Conservation (phyloP, 2,888 invertebrate species). For the Athripsodes cinereus region DNA sequence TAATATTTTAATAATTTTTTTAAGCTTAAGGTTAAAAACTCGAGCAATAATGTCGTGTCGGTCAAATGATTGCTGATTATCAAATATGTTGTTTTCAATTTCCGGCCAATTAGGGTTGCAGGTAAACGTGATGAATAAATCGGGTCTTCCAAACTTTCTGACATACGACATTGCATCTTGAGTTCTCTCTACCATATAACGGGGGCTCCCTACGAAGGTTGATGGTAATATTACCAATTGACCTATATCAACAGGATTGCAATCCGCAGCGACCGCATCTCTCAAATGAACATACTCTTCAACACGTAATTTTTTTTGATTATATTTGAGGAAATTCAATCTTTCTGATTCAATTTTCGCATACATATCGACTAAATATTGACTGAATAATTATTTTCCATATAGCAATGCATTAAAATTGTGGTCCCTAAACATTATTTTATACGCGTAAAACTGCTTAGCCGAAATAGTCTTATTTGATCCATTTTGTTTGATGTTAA, state of each 20-base stretch:
- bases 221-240: not conserved
- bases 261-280: not conserved
- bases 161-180: not conserved
- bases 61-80: not conserved
- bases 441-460: too few relatives aligned
- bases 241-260: not conserved
- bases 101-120: not conserved
- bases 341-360: not conserved
- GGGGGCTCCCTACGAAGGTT: not conserved
- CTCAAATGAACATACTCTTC: not conserved
- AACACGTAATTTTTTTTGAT: not conserved
- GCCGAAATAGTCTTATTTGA: too few relatives aligned
- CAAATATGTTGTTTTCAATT: not conserved
- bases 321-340: not conserved
- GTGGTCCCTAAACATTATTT: too few relatives aligned
- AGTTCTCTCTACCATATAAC: not conserved
- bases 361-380: not conserved
- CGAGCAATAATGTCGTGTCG: not conserved
- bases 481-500: too few relatives aligned
- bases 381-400: not conserved
- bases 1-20: not conserved
- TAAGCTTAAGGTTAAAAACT: too few relatives aligned
- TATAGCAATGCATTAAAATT: not conserved
- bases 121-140: too few relatives aligned
- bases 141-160: not conserved